Base-by-base conservation (phyloP, 2,113 vertebrate genomes). In the Petroica traversi region DNA sequence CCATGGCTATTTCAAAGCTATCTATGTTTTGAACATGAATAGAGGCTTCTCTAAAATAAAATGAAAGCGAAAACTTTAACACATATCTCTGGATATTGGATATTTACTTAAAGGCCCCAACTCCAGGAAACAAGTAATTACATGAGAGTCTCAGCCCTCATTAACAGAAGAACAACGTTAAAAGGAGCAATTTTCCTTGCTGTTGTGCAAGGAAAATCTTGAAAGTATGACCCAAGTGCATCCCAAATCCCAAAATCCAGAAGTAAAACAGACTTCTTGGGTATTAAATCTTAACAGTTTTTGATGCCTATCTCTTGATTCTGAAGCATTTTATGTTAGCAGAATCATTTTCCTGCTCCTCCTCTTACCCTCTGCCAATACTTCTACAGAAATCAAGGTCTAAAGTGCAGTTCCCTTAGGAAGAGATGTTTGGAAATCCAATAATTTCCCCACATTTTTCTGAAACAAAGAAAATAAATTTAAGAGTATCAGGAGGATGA, bases 41-140 rank as follows among this genome's bases (percentile, higher is more conserved):
- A 76, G 84, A 92, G n/a, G 17, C 22, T 69, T 88, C 55, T 76
- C 71, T 73, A 43, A 79, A 69, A 24, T 20, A 46, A 36, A 83
- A 62, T 43, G 84, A 84, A 95, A 14, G 15, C 36, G 16, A 66
- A 66, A 3, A 76, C 54, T 94, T 89, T 7, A 75, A 64, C 33
- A 28, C 2, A 5, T 38, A 87, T 46, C 66, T 91, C 54, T 92
- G 67, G 85, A 26, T 68, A 82, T 61, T 81, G 43, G 62, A 66
- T 92, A 89, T 92, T 80, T 74, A 85, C 33, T 83, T 88, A 69
- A 93, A 96, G 67, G 33, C 49, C 36, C 7, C 55, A 79, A 6
- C 33, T 59, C 63, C 89, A 92, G 89, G 93, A 96, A 96, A 89
- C 34, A 69, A 73, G 49, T 69, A 89, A 89, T 93, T 93, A 73